Percentiles rank a stretch among this genome's conserved stretches.
Evolutionary conservation across 2,888 invertebrate species (phyloP).

Genomic region (Cecidostiba fungosa): DNA sequence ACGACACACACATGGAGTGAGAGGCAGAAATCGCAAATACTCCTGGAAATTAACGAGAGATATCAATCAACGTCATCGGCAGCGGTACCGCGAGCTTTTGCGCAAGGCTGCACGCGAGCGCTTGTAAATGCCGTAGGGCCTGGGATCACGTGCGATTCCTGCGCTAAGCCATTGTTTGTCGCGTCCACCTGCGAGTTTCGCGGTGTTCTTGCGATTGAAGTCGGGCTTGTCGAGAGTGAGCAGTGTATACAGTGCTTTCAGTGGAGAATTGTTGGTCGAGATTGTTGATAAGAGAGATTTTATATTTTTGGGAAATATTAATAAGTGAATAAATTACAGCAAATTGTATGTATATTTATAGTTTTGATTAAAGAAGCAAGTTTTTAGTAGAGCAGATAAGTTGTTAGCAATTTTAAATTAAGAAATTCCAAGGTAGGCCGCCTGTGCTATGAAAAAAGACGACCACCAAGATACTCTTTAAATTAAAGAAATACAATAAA

Average conservation of each 20-base stretch:
- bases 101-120: background rate
- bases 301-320: too few relatives aligned
- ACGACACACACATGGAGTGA: background rate
- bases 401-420: too few relatives aligned
- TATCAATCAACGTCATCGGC: constrained; percentile 73
- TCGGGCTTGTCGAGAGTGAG: background rate
- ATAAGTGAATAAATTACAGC: too few relatives aligned
- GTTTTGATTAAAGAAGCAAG: too few relatives aligned
- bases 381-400: too few relatives aligned
- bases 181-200: background rate
- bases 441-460: too few relatives aligned
- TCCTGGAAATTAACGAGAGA: constrained; percentile 65
- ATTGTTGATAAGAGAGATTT: background rate
- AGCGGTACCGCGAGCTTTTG: constrained; percentile 51
- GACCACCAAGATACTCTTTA: too few relatives aligned
- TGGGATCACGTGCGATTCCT: background rate
- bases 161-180: constrained; percentile 5
- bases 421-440: too few relatives aligned
- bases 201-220: background rate
- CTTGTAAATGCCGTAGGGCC: background rate
- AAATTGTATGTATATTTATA: too few relatives aligned
- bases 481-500: too few relatives aligned
- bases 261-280: background rate
- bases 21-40: constrained; percentile 53
- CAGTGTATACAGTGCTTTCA: background rate